Conservation (phyloP, 2,888 invertebrate genomes). For the Mellilla xanthometata region DNA sequence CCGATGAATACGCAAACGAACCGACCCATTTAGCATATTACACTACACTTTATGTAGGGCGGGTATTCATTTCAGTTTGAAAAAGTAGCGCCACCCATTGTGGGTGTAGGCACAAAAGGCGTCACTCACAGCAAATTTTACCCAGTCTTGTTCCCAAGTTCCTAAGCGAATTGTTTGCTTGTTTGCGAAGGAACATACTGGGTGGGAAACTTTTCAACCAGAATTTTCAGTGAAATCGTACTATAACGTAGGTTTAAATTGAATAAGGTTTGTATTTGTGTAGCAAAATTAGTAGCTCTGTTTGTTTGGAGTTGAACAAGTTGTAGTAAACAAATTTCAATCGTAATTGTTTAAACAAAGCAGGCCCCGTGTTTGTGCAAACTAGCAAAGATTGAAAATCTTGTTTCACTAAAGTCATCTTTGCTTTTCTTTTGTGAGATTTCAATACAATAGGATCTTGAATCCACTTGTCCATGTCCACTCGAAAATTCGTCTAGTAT, state of each 20-base stretch:
- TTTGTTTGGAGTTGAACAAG: not conserved
- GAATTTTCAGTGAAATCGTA: conserved; percentile 9
- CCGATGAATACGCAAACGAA: conserved; percentile 45
- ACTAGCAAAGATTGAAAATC: too few relatives aligned
- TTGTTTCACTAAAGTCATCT: too few relatives aligned
- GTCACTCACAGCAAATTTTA: conserved; percentile 21
- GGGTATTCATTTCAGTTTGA: conserved; percentile 27
- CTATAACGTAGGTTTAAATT: conserved; percentile 8
- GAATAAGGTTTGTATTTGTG: conserved; percentile 11
- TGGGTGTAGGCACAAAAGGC: conserved; percentile 18
- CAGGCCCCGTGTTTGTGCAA: not conserved
- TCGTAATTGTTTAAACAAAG: conserved; percentile 1
- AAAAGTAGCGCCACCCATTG: conserved; percentile 20
- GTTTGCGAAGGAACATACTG: conserved; percentile 13
- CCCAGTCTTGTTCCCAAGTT: conserved; percentile 14
- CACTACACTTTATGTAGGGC: conserved; percentile 21
- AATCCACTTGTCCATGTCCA: too few relatives aligned
- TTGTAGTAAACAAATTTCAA: conserved; percentile 1
- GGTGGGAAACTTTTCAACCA: conserved; percentile 14
- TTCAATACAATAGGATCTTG: too few relatives aligned
- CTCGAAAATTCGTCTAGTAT: too few relatives aligned
- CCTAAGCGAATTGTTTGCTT: conserved; percentile 18
- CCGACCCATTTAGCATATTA: conserved; percentile 39
- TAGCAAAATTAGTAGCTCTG: conserved; percentile 2
- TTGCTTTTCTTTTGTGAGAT: too few relatives aligned